These are phyloP conservation scores for Terrapene triunguis DNA, from an alignment of 2,113 vertebrate species.

Conservation along the genomic window DNA sequence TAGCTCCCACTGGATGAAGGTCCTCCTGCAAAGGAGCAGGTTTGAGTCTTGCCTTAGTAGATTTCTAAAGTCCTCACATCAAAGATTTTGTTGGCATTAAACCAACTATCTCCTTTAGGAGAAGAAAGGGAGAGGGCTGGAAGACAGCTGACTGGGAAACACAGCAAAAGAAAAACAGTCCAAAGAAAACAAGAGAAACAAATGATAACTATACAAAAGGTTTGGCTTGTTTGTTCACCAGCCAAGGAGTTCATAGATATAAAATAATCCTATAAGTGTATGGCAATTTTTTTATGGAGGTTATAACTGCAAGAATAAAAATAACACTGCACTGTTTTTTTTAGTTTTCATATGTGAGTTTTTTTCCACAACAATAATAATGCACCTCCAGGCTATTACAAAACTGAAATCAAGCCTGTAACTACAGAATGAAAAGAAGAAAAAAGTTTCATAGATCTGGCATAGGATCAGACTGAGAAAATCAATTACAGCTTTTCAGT, in stretches of 20 bases:
- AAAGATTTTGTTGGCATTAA: not conserved
- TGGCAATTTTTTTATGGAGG: not conserved
- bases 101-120: not conserved
- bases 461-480: not conserved
- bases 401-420: not conserved
- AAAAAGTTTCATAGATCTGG: not conserved
- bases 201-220: not conserved
- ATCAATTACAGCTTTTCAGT: not conserved
- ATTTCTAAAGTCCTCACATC: not conserved
- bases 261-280: not conserved
- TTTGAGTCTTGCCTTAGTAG: not conserved
- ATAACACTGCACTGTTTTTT: not conserved
- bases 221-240: not conserved
- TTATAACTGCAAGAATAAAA: not conserved
- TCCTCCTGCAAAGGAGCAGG: not conserved
- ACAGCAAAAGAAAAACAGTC: too few relatives aligned
- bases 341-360: not conserved
- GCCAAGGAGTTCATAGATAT: not conserved
- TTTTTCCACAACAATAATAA: not conserved
- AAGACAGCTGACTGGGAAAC: not conserved
- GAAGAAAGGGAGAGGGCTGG: not conserved
- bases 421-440: not conserved
- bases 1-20: not conserved
- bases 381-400: not conserved
- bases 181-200: not conserved